Evolutionary conservation across 2,797 vertebrate species (phyloP), one percentile per base, ranked within the genome.

Genomic region (Sebastes itinus): DNA sequence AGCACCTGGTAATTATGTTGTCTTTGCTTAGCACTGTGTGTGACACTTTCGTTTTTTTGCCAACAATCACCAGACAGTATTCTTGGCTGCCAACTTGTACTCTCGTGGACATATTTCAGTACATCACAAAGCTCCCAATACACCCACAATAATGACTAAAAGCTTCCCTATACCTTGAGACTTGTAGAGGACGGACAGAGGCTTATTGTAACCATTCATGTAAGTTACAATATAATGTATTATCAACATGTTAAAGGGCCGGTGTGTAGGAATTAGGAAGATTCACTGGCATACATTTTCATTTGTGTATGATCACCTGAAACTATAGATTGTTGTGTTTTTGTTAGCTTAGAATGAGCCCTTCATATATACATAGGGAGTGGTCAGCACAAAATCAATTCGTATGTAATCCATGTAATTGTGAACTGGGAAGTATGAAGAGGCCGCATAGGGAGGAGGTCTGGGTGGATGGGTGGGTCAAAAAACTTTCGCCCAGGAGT

Each of bases 1-100:
- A 77, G 28, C 62, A 71, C 30, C 58, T 78, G 65, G n/a, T 78
- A 86, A 90, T 91, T 88, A 92, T 78, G 56, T 35, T 74, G 79
- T 84, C 81, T 78, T 85, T 84, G 58, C 65, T 25, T 35, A 55
- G 72, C 49, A 52, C 11, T 77, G 28, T 58, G 14, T 69, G 52
- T 72, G 46, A 67, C 42, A 63, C 27, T 30, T 60, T 20, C 4
- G 5, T 14, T 33, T 62, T 55, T 61, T 27, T 67, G 9, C 27
- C 28, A 60, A n/a, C 56, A 61, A 72, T 65, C 33, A 82, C 18
- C 2, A 59, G 25, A 38, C 6, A 42, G 27, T 35, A 42, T 49
- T 20, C 9, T 25, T 28, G 10, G 13, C 42, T 55, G 75, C 32
- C 22, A 65, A 33, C 6, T 23, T 72, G 22, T 13, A 25, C 65